Evolutionary conservation across 2,888 invertebrate genomes (phyloP).

Genomic region (Thelaira solivaga): DNA sequence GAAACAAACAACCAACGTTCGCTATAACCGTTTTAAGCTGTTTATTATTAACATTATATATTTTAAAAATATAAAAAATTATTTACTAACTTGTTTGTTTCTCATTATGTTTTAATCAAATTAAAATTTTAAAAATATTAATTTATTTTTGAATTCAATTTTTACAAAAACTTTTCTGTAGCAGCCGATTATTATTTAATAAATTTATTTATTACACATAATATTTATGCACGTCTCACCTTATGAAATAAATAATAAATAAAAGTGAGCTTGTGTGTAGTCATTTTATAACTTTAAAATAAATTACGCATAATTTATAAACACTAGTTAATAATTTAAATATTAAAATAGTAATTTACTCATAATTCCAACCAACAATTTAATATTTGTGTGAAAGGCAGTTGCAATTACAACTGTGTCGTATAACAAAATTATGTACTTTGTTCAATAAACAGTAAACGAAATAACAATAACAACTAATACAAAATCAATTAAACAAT

Average conservation of each 20-base stretch:
- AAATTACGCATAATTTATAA: constrained; percentile 19
- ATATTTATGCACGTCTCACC: constrained; percentile 12
- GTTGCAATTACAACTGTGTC: constrained; percentile 38
- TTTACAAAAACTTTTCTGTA: too few relatives aligned
- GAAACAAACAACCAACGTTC: too few relatives aligned
- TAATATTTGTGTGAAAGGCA: background rate
- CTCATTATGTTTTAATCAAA: too few relatives aligned
- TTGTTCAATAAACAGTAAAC: constrained; percentile 21
- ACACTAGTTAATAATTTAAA: constrained; percentile 26
- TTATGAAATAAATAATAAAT: background rate
- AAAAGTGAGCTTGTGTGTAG: background rate
- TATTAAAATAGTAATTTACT: constrained; percentile 30
- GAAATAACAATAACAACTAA: constrained; percentile 14
- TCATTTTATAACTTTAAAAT: background rate
- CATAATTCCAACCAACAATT: constrained; percentile 39
- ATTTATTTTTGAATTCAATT: too few relatives aligned
- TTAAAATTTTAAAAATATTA: too few relatives aligned
- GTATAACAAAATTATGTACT: constrained; percentile 4
- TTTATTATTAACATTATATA: too few relatives aligned
- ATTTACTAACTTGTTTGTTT: too few relatives aligned
- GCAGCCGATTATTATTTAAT: too few relatives aligned
- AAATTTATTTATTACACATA: too few relatives aligned
- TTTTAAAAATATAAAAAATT: too few relatives aligned
- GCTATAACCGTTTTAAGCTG: too few relatives aligned
- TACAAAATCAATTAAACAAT: constrained; percentile 43